Evolutionary conservation across 2,113 vertebrate genomes (phyloP).

Genomic region (Eretmochelys imbricata): DNA sequence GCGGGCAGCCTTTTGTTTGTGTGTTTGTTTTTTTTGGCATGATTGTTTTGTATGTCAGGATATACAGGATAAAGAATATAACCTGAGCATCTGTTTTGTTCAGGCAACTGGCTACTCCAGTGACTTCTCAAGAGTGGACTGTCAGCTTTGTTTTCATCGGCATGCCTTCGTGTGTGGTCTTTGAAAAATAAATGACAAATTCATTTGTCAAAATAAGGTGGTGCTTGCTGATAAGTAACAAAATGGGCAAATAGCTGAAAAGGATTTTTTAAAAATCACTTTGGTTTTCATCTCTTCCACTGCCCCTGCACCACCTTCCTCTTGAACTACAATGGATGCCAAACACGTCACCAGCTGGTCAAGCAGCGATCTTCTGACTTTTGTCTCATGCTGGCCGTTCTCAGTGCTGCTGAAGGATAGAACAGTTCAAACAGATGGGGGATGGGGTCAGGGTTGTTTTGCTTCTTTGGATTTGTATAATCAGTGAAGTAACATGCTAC

Average conservation of each 20-base stretch:
- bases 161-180: not conserved
- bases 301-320: not conserved
- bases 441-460: not conserved
- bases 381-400: rapidly evolving
- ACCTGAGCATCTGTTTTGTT: not conserved
- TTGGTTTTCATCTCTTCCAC: not conserved
- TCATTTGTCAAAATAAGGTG: not conserved
- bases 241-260: not conserved
- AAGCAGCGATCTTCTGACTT: not conserved
- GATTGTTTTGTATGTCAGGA: constrained; percentile 20
- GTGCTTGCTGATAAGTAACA: not conserved
- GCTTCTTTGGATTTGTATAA: not conserved
- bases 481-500: not conserved
- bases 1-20: not conserved
- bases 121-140: not conserved
- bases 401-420: not conserved
- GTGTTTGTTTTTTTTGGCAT: constrained; percentile 3
- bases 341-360: not conserved
- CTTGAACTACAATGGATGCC: not conserved
- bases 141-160: not conserved
- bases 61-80: not conserved
- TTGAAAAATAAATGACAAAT: not conserved
- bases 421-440: not conserved
- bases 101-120: not conserved
- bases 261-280: not conserved